These are phyloP conservation scores for Brachionus rubens DNA, from an alignment of 1,140 invertebrate genomes.

Conservation along the genomic window DNA sequence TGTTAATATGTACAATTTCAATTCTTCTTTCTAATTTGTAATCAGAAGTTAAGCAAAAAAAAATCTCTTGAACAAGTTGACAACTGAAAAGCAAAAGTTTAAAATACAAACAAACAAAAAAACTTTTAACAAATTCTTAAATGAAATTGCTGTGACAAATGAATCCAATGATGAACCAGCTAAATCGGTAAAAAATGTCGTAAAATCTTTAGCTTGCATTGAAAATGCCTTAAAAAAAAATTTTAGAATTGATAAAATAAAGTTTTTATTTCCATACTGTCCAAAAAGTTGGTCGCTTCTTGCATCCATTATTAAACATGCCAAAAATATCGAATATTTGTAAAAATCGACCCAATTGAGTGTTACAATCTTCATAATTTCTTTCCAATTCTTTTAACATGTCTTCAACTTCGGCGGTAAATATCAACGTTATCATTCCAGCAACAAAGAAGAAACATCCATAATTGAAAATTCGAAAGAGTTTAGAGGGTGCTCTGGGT, in stretches of 20 bases:
- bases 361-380: constrained; percentile 13
- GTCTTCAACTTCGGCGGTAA: constrained; percentile 9
- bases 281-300: constrained; percentile 23
- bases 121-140: constrained; percentile 36
- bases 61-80: constrained; percentile 34
- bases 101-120: constrained; percentile 22
- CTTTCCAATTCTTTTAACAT: constrained; percentile 21
- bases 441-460: not conserved
- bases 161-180: constrained; percentile 12
- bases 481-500: not conserved
- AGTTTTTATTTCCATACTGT: not conserved
- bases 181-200: constrained; percentile 37
- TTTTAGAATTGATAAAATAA: constrained; percentile 8
- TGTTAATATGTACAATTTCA: constrained; percentile 12
- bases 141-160: constrained; percentile 26
- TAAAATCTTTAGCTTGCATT: constrained; percentile 4
- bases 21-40: constrained; percentile 1
- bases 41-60: not conserved
- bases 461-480: too few relatives aligned
- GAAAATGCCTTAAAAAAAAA: constrained; percentile 17
- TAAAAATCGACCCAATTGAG: not conserved
- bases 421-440: not conserved
- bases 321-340: not conserved
- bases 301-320: not conserved
- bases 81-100: constrained; percentile 8